Conservation (phyloP, 1,140 invertebrate genomes). For the Potamilus streckersoni region DNA sequence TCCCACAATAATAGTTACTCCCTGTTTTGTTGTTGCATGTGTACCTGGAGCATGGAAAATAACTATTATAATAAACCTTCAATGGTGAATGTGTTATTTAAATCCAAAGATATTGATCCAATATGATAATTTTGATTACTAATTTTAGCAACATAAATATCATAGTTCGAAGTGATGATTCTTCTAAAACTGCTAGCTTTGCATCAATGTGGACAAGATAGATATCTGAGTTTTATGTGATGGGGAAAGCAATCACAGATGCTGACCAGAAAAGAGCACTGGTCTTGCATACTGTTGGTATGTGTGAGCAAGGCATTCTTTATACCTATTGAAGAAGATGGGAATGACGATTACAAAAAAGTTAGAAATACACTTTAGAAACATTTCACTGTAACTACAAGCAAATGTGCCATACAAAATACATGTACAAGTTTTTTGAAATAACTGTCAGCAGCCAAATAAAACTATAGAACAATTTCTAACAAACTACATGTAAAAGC, state of each 20-base stretch:
- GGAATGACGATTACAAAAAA: slow-evolving; percentile 15
- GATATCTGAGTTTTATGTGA: slow-evolving; percentile 30
- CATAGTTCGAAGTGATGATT: too few relatives aligned
- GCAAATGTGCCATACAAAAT: slow-evolving; percentile 21
- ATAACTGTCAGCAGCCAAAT: neutral
- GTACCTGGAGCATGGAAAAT: too few relatives aligned
- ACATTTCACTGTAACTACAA: slow-evolving; percentile 28
- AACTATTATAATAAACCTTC: too few relatives aligned
- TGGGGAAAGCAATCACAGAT: neutral
- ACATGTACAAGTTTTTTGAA: neutral
- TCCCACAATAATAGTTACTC: too few relatives aligned
- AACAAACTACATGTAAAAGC: slow-evolving; percentile 8
- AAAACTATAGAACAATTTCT: slow-evolving; percentile 9
- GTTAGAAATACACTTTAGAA: slow-evolving; percentile 5
- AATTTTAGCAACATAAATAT: too few relatives aligned
- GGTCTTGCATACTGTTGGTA: slow-evolving; percentile 34
- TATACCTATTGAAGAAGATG: slow-evolving; percentile 11
- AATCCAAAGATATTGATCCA: too few relatives aligned
- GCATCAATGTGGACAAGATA: slow-evolving; percentile 28
- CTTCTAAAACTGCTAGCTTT: too few relatives aligned
- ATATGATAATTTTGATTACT: too few relatives aligned
- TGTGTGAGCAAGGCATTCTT: slow-evolving; percentile 37
- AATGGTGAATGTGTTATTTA: too few relatives aligned
- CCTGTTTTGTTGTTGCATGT: too few relatives aligned
- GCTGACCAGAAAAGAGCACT: slow-evolving; percentile 10